Base-by-base conservation (phyloP, 2,888 invertebrate species). In the Leptogaster cylindrica region DNA sequence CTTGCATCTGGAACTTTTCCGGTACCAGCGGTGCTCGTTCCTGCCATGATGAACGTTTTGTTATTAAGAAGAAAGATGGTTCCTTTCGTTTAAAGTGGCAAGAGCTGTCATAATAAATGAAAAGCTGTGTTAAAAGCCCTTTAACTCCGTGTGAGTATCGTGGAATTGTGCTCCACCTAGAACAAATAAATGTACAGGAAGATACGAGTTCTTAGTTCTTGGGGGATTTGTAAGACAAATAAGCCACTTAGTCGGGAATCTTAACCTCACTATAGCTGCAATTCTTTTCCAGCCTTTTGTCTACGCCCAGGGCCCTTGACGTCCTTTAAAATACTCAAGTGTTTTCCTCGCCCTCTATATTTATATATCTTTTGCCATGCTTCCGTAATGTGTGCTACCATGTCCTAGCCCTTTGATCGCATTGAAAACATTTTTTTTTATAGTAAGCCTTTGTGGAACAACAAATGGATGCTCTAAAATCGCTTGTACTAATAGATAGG, bases 101-200 rank as follows among this genome's bases (percentile, higher is more conserved):
- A 61, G 27, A 61, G 61, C 61, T 61, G 61, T 61, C 61, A 61
- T 61, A 61, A 61, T 61, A 61, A 61, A 61, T 61, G 61, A 61
- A 61, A 61, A 44, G 61, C 61, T 27, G 61, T 61, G 61, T 61
- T 61, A 61, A 61, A 61, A 41, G 44, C 61, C 28, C 61, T 28
- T 61, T 44, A 61, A 27, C 41, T 18, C 39, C 18, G 61, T 61
- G 16, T 36, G 44, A 27, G 8, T 44, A 44, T 12, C 61, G 41
- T 61, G 41, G n/a, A 16, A 28, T 61, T 41, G 39, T 61, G 28
- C 23, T 44, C 18, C n/a, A 36, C 18, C 36, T 41, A 28, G 39
- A 18, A 39, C 55, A 39, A 58, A 23, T 25, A 39, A 58, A 39
- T 39, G 20, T 25, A 44, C 44, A 27, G 23, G 48, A 48, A 48